Evolutionary conservation across 2,113 vertebrate species (phyloP), one percentile per base, ranked within the genome.

Genomic region (Dunckerocampus dactyliophorus): DNA sequence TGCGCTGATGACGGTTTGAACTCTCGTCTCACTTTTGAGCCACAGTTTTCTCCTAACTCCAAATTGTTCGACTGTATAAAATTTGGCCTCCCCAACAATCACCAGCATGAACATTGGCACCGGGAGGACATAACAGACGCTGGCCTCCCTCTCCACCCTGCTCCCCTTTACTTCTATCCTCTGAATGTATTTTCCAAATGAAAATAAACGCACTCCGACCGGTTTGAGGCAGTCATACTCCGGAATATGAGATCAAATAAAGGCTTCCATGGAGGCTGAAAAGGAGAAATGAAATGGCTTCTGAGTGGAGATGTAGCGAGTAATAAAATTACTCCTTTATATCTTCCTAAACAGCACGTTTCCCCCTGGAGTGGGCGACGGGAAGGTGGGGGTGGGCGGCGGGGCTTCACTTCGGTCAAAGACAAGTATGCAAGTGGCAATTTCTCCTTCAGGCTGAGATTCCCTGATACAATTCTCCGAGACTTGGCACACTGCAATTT

Each of bases 111-210:
- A 43, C 39, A 14, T 14, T 14, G 12, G 39, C 39, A 42, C 11
- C 39, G 12, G 10, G 31, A 34, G 31, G 31, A 34, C 31, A 34
- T 34, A 34, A 34, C 3, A 79, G 78, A 82, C 77, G 71, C 74
- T 21, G 66, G 72, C 78, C 71, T 76, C 73, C 74, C 64, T 77
- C 70, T 65, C 74, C 76, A 75, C 71, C 65, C 80, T 80, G 67
- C 71, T 48, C 55, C 75, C 68, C 75, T 61, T 69, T 58, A 59
- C 73, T 69, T 63, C 79, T 81, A 85, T 76, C 86, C 80, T 69
- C 87, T 90, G 90, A 92, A 92, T 91, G 88, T 91, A 89, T 91
- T 92, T 91, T 91, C 88, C 89, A 91, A 92, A 91, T 90, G 89
- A 92, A 92, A 92, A 90, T 91, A 91, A 91, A 89, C 87, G 85